phyloP scores from a whole-genome alignment of 1,140 invertebrate genomes.

The Daktulosphaira vitifoliae region DNA sequence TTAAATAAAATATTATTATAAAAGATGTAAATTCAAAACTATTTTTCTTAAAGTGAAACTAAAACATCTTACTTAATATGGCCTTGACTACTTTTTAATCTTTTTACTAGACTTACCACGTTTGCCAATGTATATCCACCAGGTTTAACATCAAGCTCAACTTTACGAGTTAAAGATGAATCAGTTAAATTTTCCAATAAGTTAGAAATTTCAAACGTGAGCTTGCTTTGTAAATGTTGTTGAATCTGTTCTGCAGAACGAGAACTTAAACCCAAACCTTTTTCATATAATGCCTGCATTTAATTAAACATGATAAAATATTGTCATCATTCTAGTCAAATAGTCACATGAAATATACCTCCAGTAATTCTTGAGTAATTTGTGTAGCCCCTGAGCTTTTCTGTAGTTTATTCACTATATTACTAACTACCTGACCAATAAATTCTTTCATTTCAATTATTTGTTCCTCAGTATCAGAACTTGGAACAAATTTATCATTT shows the following conservation, averaged over 20 bases:
- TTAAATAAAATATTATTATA: no score
- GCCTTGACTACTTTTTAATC: no score
- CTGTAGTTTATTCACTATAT: slow-evolving; percentile 41
- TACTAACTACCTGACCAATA: slow-evolving; percentile 49
- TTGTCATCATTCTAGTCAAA: neutral
- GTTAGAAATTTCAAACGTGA: slow-evolving; percentile 53
- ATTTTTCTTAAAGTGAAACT: no score
- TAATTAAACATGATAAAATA: neutral
- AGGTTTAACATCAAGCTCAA: neutral
- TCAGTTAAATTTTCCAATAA: slow-evolving; percentile 55
- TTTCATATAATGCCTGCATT: slow-evolving; percentile 46
- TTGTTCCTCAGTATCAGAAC: neutral
- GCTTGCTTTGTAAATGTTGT: slow-evolving; percentile 49
- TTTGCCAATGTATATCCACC: slow-evolving; percentile 8
- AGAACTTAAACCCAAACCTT: slow-evolving; percentile 55
- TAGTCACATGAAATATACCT: slow-evolving; percentile 35
- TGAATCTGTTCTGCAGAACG: slow-evolving; percentile 52
- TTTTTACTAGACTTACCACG: neutral
- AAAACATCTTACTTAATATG: no score
- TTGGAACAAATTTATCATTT: neutral
- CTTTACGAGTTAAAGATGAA: slow-evolving; percentile 48
- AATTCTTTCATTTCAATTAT: slow-evolving; percentile 38
- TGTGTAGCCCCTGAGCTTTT: slow-evolving; percentile 5
- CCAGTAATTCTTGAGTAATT: slow-evolving; percentile 37
- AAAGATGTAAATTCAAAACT: no score